Conservation (phyloP, 1,140 invertebrate species). For the Anadara kagoshimensis region DNA sequence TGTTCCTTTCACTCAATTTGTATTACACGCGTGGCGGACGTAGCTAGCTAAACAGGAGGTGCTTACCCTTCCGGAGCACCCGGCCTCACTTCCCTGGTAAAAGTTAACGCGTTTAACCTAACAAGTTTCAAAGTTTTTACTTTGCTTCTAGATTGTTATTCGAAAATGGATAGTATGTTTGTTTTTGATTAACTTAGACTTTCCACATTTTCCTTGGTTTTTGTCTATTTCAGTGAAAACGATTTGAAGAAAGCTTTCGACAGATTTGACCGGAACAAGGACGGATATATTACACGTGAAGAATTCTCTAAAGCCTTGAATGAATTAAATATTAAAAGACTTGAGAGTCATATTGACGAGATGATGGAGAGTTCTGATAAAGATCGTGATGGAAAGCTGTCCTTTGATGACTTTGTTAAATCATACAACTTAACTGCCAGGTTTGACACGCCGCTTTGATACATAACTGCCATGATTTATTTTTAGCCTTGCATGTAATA, state of each 20-base stretch:
- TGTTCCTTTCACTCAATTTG: no score
- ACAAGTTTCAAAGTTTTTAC: no score
- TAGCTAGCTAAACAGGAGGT: no score
- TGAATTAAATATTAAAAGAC: conserved; percentile 1
- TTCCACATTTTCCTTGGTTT: not conserved
- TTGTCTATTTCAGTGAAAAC: not conserved
- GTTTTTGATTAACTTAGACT: not conserved
- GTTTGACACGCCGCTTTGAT: no score
- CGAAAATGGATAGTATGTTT: no score
- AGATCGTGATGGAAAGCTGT: conserved; percentile 14
- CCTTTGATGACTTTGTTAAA: conserved; percentile 21
- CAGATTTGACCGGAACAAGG: conserved; percentile 18
- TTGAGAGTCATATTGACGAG: conserved; percentile 11
- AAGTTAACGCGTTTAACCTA: no score
- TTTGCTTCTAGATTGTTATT: no score
- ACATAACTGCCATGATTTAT: no score
- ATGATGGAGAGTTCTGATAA: conserved; percentile 14
- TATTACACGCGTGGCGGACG: no score
- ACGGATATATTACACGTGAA: conserved; percentile 17
- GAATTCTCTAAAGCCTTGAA: conserved; percentile 1
- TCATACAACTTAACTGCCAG: not conserved
- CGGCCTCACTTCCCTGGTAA: no score
- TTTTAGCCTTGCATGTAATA: no score
- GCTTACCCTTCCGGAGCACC: no score
- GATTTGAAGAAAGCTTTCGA: conserved; percentile 6